Evolutionary conservation across 2,797 vertebrate species (phyloP).

Genomic region (Synaphobranchus kaupii): DNA sequence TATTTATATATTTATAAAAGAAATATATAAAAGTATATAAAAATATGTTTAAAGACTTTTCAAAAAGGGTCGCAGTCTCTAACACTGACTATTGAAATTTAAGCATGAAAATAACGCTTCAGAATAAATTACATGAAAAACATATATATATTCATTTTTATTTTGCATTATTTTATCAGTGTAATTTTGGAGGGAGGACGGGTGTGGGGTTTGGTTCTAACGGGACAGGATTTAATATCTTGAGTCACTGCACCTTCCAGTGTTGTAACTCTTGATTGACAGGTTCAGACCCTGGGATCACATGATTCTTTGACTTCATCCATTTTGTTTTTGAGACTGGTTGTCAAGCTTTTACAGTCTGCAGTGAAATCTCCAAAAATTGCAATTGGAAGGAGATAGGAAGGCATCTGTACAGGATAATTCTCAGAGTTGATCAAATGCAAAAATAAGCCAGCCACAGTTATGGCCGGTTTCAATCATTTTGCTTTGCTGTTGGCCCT

Average conservation of each 20-base stretch:
- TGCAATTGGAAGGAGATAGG: not conserved
- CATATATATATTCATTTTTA: not conserved
- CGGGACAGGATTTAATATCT: not conserved
- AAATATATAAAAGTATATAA: constrained; percentile 30
- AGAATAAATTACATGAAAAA: constrained; percentile 37
- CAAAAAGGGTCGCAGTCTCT: constrained; percentile 17
- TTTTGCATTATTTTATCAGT: constrained; percentile 17
- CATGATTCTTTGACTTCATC: not conserved
- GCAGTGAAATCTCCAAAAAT: not conserved
- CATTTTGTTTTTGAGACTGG: not conserved
- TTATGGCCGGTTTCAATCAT: not conserved
- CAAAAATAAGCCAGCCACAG: not conserved
- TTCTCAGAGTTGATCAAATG: not conserved
- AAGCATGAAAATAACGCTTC: constrained; percentile 26
- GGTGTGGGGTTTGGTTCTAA: not conserved
- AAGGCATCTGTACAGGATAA: not conserved
- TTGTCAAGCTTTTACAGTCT: not conserved
- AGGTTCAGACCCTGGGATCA: not conserved
- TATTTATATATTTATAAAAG: constrained; percentile 32
- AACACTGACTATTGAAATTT: constrained; percentile 16
- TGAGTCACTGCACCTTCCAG: not conserved
- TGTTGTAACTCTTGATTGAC: not conserved
- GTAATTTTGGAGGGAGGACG: not conserved
- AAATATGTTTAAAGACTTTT: constrained; percentile 27
- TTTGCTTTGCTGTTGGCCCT: not conserved